Base-by-base conservation (phyloP, 2,797 vertebrate species). In the Fratercula arctica region DNA sequence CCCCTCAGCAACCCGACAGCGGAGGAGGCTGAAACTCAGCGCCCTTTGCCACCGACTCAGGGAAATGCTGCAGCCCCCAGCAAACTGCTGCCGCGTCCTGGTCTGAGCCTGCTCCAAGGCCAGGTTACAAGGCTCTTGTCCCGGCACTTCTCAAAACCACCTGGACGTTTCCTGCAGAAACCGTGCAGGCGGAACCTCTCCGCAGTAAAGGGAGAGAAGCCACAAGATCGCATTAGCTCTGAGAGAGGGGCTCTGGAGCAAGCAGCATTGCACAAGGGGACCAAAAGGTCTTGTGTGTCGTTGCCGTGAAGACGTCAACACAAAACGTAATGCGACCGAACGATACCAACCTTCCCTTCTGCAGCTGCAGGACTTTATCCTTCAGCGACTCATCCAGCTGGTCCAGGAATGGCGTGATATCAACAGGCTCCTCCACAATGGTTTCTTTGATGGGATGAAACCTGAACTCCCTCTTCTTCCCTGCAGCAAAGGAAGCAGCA, bases 391-490 rank as follows among this genome's bases (percentile, higher is more conserved):
- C 99, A 0, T 99, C 99, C 96, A 99, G 94, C 96, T 99, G 99
- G 97, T 99, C 99, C 48, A 99, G 97, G 97, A 99, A 99, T 0
- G 99, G 99, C 0, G 99, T 99, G 98, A 99, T 99, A 95, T 99
- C 99, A 29, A 99, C 98, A 0, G 99, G 99, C 95, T 99, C 99
- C 87, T 99, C 99, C 45, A 99, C 97, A 5, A 99, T 98, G 0
- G 98, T 98, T 93, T 99, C 99, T 97, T 99, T 99, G 97, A 99
- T 99, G 3, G 99, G 99, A 59, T 99, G 99, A 95, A 99, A 99
- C 83, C 99, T 96, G 97, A 99, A 99, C 87, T 99, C 99, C 54
- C 99, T 98, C 95, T 99, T 99, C 97, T 99, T 99, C 88, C 99
- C 99, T 98, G 73, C 6, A 76, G 28, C 13, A 9, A 6, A 33